Evolutionary conservation across 2,113 vertebrate species (phyloP).

Genomic region (Gasterosteus aculeatus): DNA sequence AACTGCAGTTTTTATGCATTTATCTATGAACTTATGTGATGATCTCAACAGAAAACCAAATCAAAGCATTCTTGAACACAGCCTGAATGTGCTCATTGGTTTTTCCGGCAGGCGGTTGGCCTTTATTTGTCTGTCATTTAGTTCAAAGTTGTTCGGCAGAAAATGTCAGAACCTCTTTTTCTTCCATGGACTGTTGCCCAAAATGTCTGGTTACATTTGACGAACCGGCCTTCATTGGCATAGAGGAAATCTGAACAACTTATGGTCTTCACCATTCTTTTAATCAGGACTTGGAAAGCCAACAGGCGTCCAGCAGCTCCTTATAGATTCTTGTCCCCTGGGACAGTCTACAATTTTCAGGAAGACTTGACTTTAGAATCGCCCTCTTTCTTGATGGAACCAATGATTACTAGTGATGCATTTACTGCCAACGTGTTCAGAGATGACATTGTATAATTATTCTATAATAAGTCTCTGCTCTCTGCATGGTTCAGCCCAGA

Average conservation of each 20-base stretch:
- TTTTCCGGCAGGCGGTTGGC: conserved; percentile 17
- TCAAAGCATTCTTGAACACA: background rate
- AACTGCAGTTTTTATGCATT: conserved; percentile 1
- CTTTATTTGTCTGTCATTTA: conserved; percentile 19
- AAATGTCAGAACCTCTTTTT: conserved; percentile 58
- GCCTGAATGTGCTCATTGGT: background rate
- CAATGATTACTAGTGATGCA: conserved; percentile 77
- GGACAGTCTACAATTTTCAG: conserved; percentile 74
- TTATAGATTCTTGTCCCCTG: conserved; percentile 40
- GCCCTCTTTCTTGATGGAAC: conserved; percentile 63
- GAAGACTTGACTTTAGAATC: conserved; percentile 44
- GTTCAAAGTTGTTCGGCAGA: conserved; percentile 56
- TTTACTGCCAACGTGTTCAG: conserved; percentile 69
- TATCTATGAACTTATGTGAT: background rate
- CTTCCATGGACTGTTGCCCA: conserved; percentile 58
- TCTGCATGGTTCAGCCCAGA: conserved; percentile 45
- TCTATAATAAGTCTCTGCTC: conserved; percentile 73
- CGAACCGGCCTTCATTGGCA: conserved; percentile 37
- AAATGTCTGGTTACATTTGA: conserved; percentile 65
- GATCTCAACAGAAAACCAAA: conserved; percentile 22
- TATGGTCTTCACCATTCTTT: conserved; percentile 34
- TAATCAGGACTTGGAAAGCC: conserved; percentile 29
- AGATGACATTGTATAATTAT: conserved; percentile 81
- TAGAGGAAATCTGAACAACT: conserved; percentile 40
- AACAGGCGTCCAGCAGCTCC: conserved; percentile 33